phyloP scores from a whole-genome alignment of 2,888 invertebrate genomes.

The Drosophila picticornis region DNA sequence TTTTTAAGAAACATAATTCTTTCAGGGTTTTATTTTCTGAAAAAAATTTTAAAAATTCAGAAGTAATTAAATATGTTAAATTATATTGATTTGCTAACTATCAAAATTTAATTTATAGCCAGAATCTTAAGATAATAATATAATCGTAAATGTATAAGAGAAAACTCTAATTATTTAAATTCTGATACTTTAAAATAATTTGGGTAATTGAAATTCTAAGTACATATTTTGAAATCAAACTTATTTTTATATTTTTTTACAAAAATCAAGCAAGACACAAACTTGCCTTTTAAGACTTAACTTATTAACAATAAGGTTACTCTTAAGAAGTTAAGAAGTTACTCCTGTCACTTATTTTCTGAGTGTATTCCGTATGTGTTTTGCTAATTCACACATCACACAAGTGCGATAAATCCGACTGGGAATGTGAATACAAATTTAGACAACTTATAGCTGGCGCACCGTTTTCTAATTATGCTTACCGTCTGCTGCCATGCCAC shows the following conservation, averaged over 20 bases:
- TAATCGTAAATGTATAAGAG: too few species aligned
- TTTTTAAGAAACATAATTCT: too few species aligned
- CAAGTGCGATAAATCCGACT: conserved; percentile 41
- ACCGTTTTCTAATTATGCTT: conserved; percentile 26
- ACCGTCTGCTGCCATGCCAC: conserved; percentile 60
- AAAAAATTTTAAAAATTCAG: not conserved
- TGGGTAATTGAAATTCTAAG: not conserved
- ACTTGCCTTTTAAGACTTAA: not conserved
- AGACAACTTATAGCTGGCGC: conserved; percentile 41
- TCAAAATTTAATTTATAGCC: not conserved
- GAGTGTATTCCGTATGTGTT: not conserved
- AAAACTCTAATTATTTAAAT: too few species aligned
- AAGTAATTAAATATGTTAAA: not conserved
- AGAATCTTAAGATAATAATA: too few species aligned
- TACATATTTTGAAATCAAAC: not conserved
- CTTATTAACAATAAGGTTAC: too few species aligned
- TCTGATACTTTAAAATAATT: not conserved
- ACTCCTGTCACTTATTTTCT: not conserved
- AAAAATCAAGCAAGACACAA: not conserved
- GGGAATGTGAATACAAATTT: conserved; percentile 59
- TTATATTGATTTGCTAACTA: not conserved
- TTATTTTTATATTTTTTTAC: not conserved
- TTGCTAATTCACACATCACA: conserved; percentile 48
- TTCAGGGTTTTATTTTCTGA: not conserved
- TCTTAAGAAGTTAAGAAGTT: not conserved